A percentile compares a stretch with the other conserved stretches of the same genome.
phyloP scores from a whole-genome alignment of 2,888 invertebrate genomes.

The Lasioglossum villosulum region DNA sequence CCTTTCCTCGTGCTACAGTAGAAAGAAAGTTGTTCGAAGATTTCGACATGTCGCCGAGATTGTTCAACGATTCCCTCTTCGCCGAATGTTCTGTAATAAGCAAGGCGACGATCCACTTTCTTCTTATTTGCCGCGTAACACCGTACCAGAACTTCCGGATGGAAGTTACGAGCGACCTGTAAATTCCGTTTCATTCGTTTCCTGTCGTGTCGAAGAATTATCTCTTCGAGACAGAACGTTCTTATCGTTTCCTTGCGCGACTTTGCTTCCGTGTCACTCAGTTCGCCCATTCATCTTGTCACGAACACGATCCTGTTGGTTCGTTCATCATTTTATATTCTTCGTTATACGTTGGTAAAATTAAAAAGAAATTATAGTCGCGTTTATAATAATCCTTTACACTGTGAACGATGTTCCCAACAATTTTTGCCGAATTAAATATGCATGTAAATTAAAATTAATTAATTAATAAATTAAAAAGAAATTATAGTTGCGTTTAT shows the following conservation, averaged over 20 bases:
- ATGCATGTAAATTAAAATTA: too few species aligned
- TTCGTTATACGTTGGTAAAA: neutral
- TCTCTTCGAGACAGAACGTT: neutral
- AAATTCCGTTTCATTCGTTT: neutral
- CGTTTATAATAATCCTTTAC: too few species aligned
- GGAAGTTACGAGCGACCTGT: conserved; percentile 7
- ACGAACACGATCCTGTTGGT: neutral
- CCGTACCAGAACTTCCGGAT: neutral
- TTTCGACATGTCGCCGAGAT: neutral
- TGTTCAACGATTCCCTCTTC: conserved; percentile 5
- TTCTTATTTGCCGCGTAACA: neutral
- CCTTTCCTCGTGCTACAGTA: neutral
- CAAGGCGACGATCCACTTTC: conserved; percentile 10
- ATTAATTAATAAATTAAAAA: too few species aligned
- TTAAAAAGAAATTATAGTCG: neutral
- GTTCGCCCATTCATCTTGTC: neutral
- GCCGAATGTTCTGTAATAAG: neutral
- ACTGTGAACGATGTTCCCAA: too few species aligned
- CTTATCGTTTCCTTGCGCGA: neutral
- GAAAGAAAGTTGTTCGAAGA: conserved; percentile 11
- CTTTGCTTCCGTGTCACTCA: neutral
- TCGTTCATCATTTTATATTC: neutral
- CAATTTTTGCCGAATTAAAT: too few species aligned
- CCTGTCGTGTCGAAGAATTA: neutral
- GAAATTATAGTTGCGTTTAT: neutral